Evolutionary conservation across 2,113 vertebrate genomes (phyloP).

Genomic region (Phylloscopus trochilus): DNA sequence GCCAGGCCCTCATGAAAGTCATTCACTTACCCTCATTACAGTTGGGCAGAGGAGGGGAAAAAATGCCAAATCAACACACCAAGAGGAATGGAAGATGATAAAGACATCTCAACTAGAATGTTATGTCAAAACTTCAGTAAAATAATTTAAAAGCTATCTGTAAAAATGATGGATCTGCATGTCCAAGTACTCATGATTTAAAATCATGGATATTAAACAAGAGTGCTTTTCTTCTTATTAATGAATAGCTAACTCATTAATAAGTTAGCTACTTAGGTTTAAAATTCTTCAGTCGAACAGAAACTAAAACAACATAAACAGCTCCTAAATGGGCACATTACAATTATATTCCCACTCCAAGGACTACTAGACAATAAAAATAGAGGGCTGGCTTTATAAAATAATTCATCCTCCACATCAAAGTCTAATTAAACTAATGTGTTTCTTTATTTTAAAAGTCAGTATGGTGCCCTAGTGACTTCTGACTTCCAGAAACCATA

Average conservation of each 20-base stretch:
- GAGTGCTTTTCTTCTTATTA: background rate
- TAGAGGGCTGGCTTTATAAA: background rate
- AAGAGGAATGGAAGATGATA: background rate
- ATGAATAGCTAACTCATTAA: background rate
- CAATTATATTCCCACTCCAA: background rate
- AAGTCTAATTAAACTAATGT: background rate
- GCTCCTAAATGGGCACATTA: background rate
- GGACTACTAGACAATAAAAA: background rate
- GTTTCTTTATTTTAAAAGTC: background rate
- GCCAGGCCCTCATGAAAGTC: background rate
- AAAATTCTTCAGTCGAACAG: background rate
- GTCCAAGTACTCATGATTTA: background rate
- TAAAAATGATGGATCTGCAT: background rate
- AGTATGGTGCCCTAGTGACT: background rate
- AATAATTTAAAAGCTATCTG: background rate
- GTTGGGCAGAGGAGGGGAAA: background rate
- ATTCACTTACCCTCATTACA: background rate
- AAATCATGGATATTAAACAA: background rate
- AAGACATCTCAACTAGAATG: background rate
- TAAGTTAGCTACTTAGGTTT: background rate
- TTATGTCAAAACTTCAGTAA: background rate
- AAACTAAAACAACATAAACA: background rate
- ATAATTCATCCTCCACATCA: background rate
- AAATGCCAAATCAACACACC: background rate
- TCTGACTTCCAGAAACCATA: background rate